Evolutionary conservation across 1,140 invertebrate species (phyloP), one percentile per base, ranked within the genome.

Genomic region (Apolygus lucorum): DNA sequence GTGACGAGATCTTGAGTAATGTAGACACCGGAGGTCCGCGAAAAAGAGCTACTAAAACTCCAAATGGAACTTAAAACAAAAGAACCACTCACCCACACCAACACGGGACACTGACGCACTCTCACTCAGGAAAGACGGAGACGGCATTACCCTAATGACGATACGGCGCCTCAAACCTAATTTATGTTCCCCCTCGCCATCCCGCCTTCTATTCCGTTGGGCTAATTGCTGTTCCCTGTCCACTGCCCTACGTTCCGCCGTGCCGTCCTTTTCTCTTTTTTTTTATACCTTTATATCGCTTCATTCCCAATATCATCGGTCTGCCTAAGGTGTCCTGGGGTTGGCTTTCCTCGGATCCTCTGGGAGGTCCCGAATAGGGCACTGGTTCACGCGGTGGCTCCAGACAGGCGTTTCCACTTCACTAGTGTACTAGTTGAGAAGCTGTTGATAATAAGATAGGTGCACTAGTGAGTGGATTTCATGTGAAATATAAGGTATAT

Each of bases 131-230:
- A 34, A n/a, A 34, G 64, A 34, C 64, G 64, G 29, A 28, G 64
- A 66, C 64, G 64, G 64, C 64, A 66, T 66, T 66, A 66, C 64
- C 64, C 64, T 66, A 66, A 66, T 66, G 64, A 66, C 64, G 64
- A 66, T 28, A 28, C 64, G 64, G 64, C 64, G 64, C 64, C 64
- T 66, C 64, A 66, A 66, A 29, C 64, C 64, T 66, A 66, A 66
- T 66, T 66, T 66, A 66, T 66, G 29, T 66, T 24, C 22, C 22
- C 54, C 54, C 28, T n/a, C n/a, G 64, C 64, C 17, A n/a, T 66
- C 64, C 64, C 64, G 28, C 64, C 29, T 26, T 34, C 64, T 59
- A 24, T 59, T 59, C 54, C 54, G 8, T 59, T 4, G 54, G 28
- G 64, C 64, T 66, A 66, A 66, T 66, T 66, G 64, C 64, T 66